These are phyloP conservation scores for Hippocampus barbouri DNA, from an alignment of 2,113 vertebrate species.

Conservation along the genomic window DNA sequence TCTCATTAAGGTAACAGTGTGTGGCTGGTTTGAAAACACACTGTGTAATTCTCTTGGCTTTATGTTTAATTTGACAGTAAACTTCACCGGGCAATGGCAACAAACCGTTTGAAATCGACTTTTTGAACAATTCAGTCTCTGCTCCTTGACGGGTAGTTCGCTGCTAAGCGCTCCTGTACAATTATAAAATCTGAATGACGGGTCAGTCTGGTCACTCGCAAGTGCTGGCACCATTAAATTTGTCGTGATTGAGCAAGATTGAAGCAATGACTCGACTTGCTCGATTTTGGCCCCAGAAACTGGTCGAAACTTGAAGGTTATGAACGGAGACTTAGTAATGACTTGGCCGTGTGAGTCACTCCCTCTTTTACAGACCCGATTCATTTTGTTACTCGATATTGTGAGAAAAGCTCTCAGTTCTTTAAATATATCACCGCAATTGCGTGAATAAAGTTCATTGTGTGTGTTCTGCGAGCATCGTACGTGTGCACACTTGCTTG, in stretches of 20 bases:
- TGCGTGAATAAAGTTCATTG: not conserved
- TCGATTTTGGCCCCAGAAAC: not conserved
- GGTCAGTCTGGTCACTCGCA: no score
- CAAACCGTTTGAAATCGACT: not conserved
- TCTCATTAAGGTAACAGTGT: not conserved
- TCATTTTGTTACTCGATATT: not conserved
- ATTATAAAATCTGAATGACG: no score
- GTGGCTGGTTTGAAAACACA: not conserved
- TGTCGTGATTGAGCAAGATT: no score
- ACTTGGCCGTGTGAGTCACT: not conserved
- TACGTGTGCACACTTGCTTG: slow-evolving; percentile 37
- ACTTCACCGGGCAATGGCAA: not conserved
- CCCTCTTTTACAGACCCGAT: not conserved
- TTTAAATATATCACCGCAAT: not conserved
- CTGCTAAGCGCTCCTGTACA: not conserved
- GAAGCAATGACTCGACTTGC: not conserved
- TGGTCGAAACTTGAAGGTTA: not conserved
- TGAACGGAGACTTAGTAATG: not conserved
- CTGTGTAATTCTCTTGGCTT: not conserved
- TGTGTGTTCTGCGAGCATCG: slow-evolving; percentile 22
- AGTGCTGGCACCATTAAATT: no score
- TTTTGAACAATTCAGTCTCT: not conserved
- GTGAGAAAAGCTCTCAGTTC: not conserved
- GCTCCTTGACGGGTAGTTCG: not conserved
- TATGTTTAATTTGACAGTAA: not conserved